Evolutionary conservation across 2,113 vertebrate genomes (phyloP), one percentile per base, ranked within the genome.

Genomic region (Echinops telfairi): DNA sequence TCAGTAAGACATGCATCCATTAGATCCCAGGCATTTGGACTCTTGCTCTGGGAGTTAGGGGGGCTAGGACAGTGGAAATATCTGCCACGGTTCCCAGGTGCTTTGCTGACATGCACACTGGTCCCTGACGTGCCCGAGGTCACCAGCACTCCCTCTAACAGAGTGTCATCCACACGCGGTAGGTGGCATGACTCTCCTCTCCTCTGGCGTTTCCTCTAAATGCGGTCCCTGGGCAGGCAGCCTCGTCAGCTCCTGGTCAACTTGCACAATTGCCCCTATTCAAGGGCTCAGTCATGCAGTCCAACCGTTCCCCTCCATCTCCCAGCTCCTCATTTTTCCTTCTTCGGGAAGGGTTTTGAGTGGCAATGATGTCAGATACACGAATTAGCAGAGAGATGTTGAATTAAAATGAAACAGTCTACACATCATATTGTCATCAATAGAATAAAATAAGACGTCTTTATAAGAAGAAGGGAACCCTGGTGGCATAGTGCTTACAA

Each of bases 131-230:
- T 25, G 31, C 10, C 9, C 6, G 20, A 38, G n/a, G 57, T 84
- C 6, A 17, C 17, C 57, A 78, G 4, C 5, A 6, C 38, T 16
- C 14, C 75, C 43, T 16, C 25, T 78, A 17, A 38, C n/a, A 19
- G 1, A 10, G 40, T 5, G 17, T 94, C 57, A 7, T 40, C 10
- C 1, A 1, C 2, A 1, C 3, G 17, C 6, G 20, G 20, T 11
- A 3, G 20, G 12, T 0, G 0, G 33, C 0, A 0, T 17, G 31
- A 16, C 33, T 27, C 33, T 27, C 71, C 23, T 16, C 14, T 25
- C 64, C 29, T 29, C 62, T 17, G 38, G 38, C 16, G 9, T n/a
- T 58, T 70, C 58, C 1, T 12, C 25, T 25, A 11, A 66, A 60
- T 11, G 38, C 6, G 4, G 40, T 1, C 6, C 2, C 43, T n/a